Evolutionary conservation across 2,113 vertebrate species (phyloP), one percentile per base, ranked within the genome.

Genomic region (Callaeas wilsoni): DNA sequence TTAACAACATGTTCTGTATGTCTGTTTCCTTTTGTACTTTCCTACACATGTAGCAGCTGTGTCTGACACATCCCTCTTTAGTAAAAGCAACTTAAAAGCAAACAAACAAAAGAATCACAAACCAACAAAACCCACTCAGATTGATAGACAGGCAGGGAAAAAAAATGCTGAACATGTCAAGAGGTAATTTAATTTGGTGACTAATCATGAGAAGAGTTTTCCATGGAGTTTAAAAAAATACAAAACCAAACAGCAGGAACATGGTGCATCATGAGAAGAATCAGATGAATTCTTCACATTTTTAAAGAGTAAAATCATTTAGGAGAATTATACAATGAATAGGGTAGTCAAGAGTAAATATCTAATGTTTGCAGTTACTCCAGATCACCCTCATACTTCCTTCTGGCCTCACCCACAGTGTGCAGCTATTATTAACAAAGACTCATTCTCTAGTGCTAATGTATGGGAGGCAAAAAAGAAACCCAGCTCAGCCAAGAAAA

Each of bases 271-370:
- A 69, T 46, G 13, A 82, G 67, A 86, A 96, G 76, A 90, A 97
- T 75, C 42, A 22, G 87, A 93, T 17, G 13, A 95, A 98, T 97
- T 97, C 95, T 96, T 93, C 30, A n/a, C 88, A 80, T 97, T 96
- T 97, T 96, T 96, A 41, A 65, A 63, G 20, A 90, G 53, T 49
- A 64, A 83, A 96, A 88, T 95, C 49, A 96, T 44, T 67, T 87
- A 53, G 75, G 63, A 33, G 4, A 96, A 81, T 95, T 89, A 80
- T 32, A 94, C 39, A 85, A 85, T 29, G 53, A 83, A 76, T 13
- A 57, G 53, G 55, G 74, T 74, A 97, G 80, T n/a, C 76, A 94
- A 79, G 47, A 65, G 42, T 77, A 97, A 65, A 52, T 78, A 95
- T 81, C 62, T 93, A n/a, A 88, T 71, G 52, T 95, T 75, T 92